Conservation (phyloP, 2,113 vertebrate genomes). For the Pachyramphus minor region DNA sequence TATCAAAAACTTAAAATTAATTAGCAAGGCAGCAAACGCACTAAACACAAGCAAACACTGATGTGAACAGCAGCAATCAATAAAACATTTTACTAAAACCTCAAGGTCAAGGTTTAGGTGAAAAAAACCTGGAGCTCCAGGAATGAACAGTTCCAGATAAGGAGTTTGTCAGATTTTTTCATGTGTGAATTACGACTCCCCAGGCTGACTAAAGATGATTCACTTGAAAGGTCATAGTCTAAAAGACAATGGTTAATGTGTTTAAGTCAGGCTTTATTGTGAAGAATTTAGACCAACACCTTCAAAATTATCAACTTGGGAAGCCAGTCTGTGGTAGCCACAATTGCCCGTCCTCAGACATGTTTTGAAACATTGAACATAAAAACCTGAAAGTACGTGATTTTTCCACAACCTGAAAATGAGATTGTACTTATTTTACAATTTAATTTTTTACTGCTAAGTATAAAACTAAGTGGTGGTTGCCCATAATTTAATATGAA, state of each 20-base stretch:
- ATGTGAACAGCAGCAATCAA: background rate
- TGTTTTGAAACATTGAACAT: background rate
- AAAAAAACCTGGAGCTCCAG: background rate
- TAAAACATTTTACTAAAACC: background rate
- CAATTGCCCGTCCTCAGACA: background rate
- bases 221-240: background rate
- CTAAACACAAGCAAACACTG: background rate
- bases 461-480: background rate
- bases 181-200: background rate
- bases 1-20: background rate
- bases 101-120: background rate
- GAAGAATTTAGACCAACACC: background rate
- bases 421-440: background rate
- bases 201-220: background rate
- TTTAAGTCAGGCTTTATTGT: background rate
- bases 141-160: background rate
- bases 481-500: background rate
- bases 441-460: background rate
- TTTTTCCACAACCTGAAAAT: background rate
- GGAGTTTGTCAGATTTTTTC: background rate
- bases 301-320: background rate
- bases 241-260: background rate
- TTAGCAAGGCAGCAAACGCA: background rate
- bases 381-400: background rate
- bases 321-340: background rate